Conservation (phyloP, 2,797 vertebrate species). For the Okamejei kenojei region DNA sequence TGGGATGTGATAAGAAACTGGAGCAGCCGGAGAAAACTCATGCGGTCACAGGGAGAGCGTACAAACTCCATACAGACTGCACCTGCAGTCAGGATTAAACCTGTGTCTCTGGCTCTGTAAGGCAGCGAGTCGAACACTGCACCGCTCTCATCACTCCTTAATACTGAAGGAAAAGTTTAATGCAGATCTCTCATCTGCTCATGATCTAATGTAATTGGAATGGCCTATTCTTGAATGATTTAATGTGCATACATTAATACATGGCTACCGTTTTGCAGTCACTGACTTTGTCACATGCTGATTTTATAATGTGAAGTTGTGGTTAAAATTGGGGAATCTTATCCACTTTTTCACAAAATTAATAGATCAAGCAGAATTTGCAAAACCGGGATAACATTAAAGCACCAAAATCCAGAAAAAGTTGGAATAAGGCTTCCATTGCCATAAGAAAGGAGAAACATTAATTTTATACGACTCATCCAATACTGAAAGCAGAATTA, state of each 20-base stretch:
- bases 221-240: neutral
- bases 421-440: neutral
- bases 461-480: neutral
- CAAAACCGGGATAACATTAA: neutral
- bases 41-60: too few relatives aligned
- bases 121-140: too few relatives aligned
- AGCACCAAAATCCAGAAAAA: neutral
- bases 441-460: neutral
- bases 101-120: too few relatives aligned
- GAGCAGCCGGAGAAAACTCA: too few relatives aligned
- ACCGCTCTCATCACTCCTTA: neutral
- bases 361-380: neutral
- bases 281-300: neutral
- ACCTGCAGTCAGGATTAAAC: too few relatives aligned
- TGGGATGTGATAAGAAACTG: too few relatives aligned
- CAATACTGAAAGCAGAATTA: too few relatives aligned
- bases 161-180: neutral
- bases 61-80: too few relatives aligned
- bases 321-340: neutral
- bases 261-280: neutral
- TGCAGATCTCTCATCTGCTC: neutral
- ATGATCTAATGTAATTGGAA: neutral
- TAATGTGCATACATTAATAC: neutral
- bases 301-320: neutral
- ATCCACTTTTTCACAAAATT: neutral